Conservation (phyloP, 2,888 invertebrate genomes). For the Calameuta idolon region DNA sequence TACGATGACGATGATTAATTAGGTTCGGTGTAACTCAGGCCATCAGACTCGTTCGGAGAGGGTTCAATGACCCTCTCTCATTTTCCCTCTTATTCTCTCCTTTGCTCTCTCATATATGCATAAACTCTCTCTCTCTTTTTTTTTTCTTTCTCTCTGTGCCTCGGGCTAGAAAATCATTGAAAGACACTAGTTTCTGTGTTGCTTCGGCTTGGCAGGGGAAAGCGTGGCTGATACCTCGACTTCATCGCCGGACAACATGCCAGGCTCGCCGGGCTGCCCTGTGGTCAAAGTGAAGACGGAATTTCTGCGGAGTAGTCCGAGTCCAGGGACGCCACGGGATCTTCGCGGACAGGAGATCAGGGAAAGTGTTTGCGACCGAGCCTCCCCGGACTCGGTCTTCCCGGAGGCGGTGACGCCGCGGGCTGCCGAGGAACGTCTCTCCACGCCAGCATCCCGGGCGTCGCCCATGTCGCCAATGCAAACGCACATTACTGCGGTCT, state of each 20-base stretch:
- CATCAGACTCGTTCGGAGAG: neutral
- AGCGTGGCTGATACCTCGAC: constrained; percentile 94
- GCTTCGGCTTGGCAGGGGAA: constrained; percentile 74
- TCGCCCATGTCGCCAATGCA: constrained; percentile 70
- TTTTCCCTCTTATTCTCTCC: neutral
- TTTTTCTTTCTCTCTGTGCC: too few species aligned
- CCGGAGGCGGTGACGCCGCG: constrained; percentile 70
- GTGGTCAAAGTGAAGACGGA: constrained; percentile 65
- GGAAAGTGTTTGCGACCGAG: constrained; percentile 68
- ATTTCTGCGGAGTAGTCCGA: constrained; percentile 70
- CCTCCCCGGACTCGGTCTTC: constrained; percentile 71
- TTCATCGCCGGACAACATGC: constrained; percentile 89
- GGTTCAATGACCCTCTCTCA: neutral
- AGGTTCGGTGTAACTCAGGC: neutral
- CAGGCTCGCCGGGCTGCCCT: constrained; percentile 78
- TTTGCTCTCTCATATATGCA: neutral
- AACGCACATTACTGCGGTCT: constrained; percentile 62
- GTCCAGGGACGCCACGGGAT: constrained; percentile 71
- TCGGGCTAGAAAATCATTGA: neutral
- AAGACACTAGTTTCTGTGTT: neutral
- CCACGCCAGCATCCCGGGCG: constrained; percentile 62
- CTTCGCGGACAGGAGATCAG: constrained; percentile 69
- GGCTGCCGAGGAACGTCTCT: constrained; percentile 53
- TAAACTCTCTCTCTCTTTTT: neutral
- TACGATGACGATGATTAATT: neutral